Percentiles rank a stretch among this genome's conserved stretches.
Evolutionary conservation across 2,797 vertebrate genomes (phyloP).

Genomic region (Ptychadena robeensis): DNA sequence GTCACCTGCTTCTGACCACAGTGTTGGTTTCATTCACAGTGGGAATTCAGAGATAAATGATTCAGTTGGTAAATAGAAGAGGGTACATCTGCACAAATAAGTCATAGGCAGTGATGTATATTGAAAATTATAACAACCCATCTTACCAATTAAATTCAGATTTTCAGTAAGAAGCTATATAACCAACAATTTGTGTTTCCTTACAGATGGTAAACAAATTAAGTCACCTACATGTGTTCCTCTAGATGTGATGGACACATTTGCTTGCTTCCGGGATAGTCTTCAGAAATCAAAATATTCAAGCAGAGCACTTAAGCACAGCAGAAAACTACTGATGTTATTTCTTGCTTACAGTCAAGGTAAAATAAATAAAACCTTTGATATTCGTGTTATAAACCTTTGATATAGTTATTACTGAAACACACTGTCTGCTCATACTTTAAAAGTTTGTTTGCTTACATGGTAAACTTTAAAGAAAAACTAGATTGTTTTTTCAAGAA

Average conservation of each 20-base stretch:
- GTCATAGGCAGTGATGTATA: background rate
- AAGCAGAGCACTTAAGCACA: constrained; percentile 82
- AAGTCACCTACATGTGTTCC: constrained; percentile 84
- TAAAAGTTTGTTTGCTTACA: background rate
- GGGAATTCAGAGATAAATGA: background rate
- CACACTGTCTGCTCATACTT: background rate
- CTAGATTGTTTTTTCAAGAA: background rate
- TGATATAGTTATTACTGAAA: background rate
- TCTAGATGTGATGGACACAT: constrained; percentile 83
- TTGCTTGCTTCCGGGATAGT: constrained; percentile 83
- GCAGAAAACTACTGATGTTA: constrained; percentile 81
- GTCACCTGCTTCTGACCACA: background rate
- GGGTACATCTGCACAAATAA: background rate
- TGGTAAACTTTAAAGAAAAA: background rate
- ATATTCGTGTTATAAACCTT: background rate
- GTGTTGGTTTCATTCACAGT: background rate
- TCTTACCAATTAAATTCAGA: background rate
- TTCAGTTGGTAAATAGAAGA: background rate
- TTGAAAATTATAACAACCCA: background rate
- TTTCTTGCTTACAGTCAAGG: constrained; percentile 85
- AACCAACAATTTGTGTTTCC: constrained; percentile 49
- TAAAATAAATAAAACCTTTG: constrained; percentile 58
- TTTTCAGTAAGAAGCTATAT: background rate
- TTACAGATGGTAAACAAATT: constrained; percentile 74
- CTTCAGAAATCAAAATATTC: constrained; percentile 77